These are phyloP conservation scores for Lucilia cuprina DNA, from an alignment of 1,140 invertebrate species.

Conservation along the genomic window DNA sequence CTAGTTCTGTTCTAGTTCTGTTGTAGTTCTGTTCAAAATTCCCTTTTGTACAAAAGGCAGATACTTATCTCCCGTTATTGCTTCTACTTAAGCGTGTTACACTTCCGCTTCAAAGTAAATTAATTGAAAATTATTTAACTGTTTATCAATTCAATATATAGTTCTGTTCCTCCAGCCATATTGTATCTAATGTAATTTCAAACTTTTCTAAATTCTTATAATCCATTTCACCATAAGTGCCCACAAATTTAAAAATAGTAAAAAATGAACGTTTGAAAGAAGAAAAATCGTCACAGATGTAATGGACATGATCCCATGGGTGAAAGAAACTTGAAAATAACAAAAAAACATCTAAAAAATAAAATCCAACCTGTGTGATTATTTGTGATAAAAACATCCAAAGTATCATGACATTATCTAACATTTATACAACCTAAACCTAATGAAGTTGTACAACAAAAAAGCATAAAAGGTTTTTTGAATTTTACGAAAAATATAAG, in stretches of 20 bases:
- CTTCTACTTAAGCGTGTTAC: not conserved
- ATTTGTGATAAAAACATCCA: not conserved
- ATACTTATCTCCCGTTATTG: not conserved
- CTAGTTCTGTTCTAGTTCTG: too few species aligned
- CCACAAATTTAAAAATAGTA: not conserved
- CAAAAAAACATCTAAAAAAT: not conserved
- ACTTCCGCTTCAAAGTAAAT: not conserved
- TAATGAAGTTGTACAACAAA: conserved; percentile 5
- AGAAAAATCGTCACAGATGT: conserved; percentile 9
- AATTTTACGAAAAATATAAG: not conserved
- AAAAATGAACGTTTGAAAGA: not conserved
- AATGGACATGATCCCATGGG: not conserved
- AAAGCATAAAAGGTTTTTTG: not conserved
- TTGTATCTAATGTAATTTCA: not conserved
- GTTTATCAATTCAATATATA: not conserved
- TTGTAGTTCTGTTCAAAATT: too few species aligned
- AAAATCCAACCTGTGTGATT: not conserved
- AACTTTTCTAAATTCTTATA: not conserved
- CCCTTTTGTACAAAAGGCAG: too few species aligned
- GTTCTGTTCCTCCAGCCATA: not conserved
- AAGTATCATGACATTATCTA: not conserved
- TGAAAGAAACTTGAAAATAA: not conserved
- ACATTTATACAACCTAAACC: not conserved
- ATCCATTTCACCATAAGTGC: not conserved
- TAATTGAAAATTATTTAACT: conserved; percentile 12